Conservation (phyloP, 2,113 vertebrate genomes). For the Polypterus senegalus region DNA sequence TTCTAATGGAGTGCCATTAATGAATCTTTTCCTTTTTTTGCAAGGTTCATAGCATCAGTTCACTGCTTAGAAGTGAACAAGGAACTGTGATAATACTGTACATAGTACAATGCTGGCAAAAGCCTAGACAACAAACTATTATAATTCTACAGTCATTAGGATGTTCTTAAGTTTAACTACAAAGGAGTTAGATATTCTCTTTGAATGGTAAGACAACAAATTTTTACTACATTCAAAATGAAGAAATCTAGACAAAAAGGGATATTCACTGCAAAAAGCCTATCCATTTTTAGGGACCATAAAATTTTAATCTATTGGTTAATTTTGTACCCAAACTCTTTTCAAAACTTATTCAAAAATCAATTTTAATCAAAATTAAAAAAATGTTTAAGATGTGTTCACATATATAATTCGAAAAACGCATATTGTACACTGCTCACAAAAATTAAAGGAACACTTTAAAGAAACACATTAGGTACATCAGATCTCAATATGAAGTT, state of each 20-base stretch:
- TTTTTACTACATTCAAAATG: constrained; percentile 46
- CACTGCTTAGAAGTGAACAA: constrained; percentile 52
- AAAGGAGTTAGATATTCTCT: constrained; percentile 65
- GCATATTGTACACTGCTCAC: no score
- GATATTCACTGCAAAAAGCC: no score
- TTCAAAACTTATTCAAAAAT: no score
- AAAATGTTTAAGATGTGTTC: no score
- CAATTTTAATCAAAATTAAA: no score
- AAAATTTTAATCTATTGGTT: no score
- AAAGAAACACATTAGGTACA: no score
- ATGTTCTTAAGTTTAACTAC: constrained; percentile 61
- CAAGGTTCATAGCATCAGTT: constrained; percentile 51
- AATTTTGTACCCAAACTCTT: no score
- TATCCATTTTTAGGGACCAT: no score
- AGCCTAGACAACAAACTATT: constrained; percentile 59
- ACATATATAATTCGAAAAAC: no score
- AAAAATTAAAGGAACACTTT: no score
- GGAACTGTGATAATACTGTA: constrained; percentile 47
- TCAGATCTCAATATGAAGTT: no score
- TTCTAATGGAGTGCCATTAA: constrained; percentile 78
- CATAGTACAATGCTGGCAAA: constrained; percentile 62
- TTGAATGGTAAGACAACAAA: constrained; percentile 64
- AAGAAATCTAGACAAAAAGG: constrained; percentile 27
- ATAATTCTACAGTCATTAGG: constrained; percentile 45
- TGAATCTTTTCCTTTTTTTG: constrained; percentile 66